Evolutionary conservation across 2,113 vertebrate genomes (phyloP), one percentile per base, ranked within the genome.

Genomic region (Pelodiscus sinensis): DNA sequence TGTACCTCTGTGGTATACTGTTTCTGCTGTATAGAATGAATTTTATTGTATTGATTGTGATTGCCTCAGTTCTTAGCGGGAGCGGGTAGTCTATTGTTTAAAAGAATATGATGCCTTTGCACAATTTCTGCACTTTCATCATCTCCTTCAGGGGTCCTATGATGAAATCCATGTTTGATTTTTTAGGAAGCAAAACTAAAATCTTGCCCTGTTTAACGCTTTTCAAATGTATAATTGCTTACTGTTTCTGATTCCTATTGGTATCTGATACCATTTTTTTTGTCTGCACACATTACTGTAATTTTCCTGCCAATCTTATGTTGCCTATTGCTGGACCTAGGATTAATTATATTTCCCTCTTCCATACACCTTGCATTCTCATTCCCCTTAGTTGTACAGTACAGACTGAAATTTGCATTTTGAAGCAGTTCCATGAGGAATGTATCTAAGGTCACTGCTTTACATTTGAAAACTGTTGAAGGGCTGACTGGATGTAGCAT

Each of bases 401-500:
- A 86, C 3, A 27, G 54, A 86, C 35, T 57, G 73, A 84, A 86
- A 84, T 57, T 29, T 81, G 21, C 52, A 52, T 56, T 84, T 3
- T 87, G 35, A 81, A 71, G 50, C 84, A 85, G 71, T 79, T 95
- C n/a, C 25, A 15, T 7, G 38, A 83, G 68, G 92, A 96, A 56
- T 24, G 68, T 81, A 31, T 79, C 54, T 12, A 31, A 78, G 38
- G 65, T 35, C 8, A 29, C n/a, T 92, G 44, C 18, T 10, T 78
- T 84, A 51, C 14, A 44, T 90, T 79, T 83, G 68, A 82, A 89
- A 75, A 12, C 16, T 29, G 8, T 84, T 19, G 73, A 86, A 86
- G 62, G 8, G 7, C 75, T 92, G 27, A 35, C 56, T 94, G 68
- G 62, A 13, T 89, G 15, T 9, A 62, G 4, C 52, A 31, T 86